Evolutionary conservation across 1,140 invertebrate genomes (phyloP), one percentile per base, ranked within the genome.

Genomic region (Ladona fulva): DNA sequence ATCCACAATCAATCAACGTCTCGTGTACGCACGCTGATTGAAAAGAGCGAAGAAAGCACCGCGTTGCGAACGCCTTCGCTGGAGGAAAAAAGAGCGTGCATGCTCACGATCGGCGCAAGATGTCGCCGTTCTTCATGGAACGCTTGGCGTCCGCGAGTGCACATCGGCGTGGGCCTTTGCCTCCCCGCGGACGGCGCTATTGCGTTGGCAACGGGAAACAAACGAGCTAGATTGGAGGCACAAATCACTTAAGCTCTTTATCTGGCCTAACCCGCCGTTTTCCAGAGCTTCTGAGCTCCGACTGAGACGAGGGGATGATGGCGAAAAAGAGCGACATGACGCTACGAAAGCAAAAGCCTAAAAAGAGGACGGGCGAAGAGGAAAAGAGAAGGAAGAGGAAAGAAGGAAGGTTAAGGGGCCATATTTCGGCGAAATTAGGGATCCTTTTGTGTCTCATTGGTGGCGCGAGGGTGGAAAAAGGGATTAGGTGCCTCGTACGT

Each of bases 221-320:
- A 37, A 37, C 29, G 29, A 37, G 29, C 29, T 5, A 37, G 44
- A 19, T 11, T 52, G 3, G 52, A 5, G n/a, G 1, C 3, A 22
- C 52, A 66, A 66, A 66, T 66, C 52, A 66, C 52, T 66, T 66
- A 66, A 66, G 52, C 52, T 66, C 52, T 66, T 66, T 66, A 66
- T 66, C 52, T 3, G 10, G 19, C 10, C 44, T 19, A 52, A 11
- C 44, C 44, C 12, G 52, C 52, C n/a, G 16, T 66, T 66, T 6
- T 19, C 44, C 10, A 10, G 44, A 19, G 19, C 44, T 52, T 10
- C 44, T 52, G 44, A 19, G 44, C 44, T 10, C 44, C 44, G 44
- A 11, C 44, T 11, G 44, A 52, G 44, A 52, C 10, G 10, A 19
- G 44, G 44, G 44, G 10, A 19, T 19, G 10, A 66, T 66, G 16